phyloP scores from a whole-genome alignment of 2,888 invertebrate genomes.

The Amblyjoppa fuscipennis region DNA sequence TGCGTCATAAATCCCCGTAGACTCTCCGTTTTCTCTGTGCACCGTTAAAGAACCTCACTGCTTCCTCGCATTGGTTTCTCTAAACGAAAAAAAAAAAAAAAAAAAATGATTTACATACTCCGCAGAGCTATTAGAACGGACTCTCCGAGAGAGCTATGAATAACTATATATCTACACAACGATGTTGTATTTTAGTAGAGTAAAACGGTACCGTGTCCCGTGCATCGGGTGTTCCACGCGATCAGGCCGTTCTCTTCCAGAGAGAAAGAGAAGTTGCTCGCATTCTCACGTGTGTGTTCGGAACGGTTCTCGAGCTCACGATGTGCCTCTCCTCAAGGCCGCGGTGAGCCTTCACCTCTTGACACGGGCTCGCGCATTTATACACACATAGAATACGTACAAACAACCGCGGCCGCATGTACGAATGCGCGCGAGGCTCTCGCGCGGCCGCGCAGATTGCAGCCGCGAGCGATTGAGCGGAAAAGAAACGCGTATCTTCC shows the following conservation, averaged over 20 bases:
- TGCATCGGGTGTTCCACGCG: conserved; percentile 58
- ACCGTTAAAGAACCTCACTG: conserved; percentile 3
- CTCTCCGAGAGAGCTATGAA: conserved; percentile 42
- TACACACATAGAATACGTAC: conserved; percentile 53
- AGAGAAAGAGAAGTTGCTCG: conserved; percentile 48
- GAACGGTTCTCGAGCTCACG: conserved; percentile 60
- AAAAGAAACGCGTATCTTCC: conserved; percentile 12
- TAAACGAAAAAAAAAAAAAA: conserved; percentile 24
- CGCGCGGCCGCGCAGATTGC: background rate
- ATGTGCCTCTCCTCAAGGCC: conserved; percentile 77
- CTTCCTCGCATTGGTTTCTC: conserved; percentile 8
- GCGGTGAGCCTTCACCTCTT: conserved; percentile 82
- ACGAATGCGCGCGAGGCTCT: conserved; percentile 44
- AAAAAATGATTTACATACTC: conserved; percentile 40
- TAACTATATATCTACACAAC: conserved; percentile 47
- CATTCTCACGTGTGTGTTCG: conserved; percentile 61
- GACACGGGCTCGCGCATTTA: conserved; percentile 75
- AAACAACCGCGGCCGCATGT: conserved; percentile 36
- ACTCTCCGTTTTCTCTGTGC: background rate
- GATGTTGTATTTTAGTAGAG: conserved; percentile 36
- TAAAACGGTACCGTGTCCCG: conserved; percentile 61
- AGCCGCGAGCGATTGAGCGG: background rate
- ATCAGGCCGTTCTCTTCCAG: conserved; percentile 58
- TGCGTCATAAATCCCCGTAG: conserved; percentile 17
- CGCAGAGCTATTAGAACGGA: conserved; percentile 53